A percentile compares a stretch with the other conserved stretches of the same genome.
phyloP scores from a whole-genome alignment of 1,140 invertebrate genomes.

The Monomorium pharaonis region DNA sequence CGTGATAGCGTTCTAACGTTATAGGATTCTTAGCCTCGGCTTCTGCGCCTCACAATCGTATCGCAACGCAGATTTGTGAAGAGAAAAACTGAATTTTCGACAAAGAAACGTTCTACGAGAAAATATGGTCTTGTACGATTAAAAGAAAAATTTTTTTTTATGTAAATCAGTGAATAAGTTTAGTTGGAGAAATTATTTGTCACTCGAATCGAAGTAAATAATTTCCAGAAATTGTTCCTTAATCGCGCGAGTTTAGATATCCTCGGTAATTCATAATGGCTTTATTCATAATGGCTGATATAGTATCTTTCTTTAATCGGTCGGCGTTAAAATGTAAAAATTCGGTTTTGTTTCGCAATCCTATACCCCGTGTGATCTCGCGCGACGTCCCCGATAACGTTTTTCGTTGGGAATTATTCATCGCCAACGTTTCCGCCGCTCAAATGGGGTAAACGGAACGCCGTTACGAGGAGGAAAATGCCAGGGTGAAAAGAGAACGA shows the following conservation, averaged over 20 bases:
- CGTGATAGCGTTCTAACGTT: not conserved
- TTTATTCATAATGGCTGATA: not conserved
- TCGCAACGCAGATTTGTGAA: not conserved
- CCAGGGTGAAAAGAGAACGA: not conserved
- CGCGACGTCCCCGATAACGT: not conserved
- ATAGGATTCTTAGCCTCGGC: not conserved
- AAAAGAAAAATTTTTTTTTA: no score
- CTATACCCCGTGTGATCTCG: not conserved
- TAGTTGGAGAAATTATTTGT: not conserved
- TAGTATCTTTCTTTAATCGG: not conserved
- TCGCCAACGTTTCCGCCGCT: conserved; percentile 25
- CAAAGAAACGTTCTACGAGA: not conserved
- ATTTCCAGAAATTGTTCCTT: not conserved
- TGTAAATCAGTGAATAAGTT: not conserved
- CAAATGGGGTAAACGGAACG: conserved; percentile 44
- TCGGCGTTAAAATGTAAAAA: not conserved
- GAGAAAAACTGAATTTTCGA: not conserved
- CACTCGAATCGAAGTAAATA: not conserved
- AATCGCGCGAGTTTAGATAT: not conserved
- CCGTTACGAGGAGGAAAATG: not conserved
- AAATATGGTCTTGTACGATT: not conserved
- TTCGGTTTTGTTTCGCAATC: not conserved
- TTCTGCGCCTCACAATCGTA: not conserved
- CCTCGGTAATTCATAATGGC: not conserved
- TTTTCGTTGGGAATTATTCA: conserved; percentile 40